Evolutionary conservation across 2,888 invertebrate genomes (phyloP), one percentile per base, ranked within the genome.

Genomic region (Machimus atricapillus): DNA sequence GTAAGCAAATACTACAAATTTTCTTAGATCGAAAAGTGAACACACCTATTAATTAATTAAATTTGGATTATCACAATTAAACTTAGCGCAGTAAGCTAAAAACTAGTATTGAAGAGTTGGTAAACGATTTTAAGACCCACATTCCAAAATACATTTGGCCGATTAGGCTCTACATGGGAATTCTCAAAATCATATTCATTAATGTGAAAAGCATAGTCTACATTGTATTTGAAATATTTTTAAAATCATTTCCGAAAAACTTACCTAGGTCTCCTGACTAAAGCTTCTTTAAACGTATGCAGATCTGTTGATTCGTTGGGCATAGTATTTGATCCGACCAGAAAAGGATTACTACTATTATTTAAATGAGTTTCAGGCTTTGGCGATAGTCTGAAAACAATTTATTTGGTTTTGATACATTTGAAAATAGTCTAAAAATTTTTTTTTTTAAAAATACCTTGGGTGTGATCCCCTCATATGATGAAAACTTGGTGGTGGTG

Each of bases 231-330:
- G 0, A 52, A 34, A 7, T 4, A 37, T 52, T 6, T 58, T 3
- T 23, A 27, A 66, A 12, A 4, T 8, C 0, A 12, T 66, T 66
- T 66, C 14, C 2, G 27, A 2, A 66, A 78, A 78, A 66, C 87
- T 87, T 89, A 92, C 92, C 92, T 91, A 89, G 93, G 92, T 90
- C 93, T 93, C 89, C 94, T 92, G 86, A 95, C 95, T 90, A 96
- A 94, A 88, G 96, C 96, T 93, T 96, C 96, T 91, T 95, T 94
- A 91, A 96, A 96, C 89, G 96, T 95, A 90, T 95, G 95, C 90
- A 96, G 93, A 91, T 96, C 95, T 87, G 90, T 90, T 37, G 89
- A 52, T 77, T 95, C 95, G 87, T 91, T 91, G 89, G 91, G 92
- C 89, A 89, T 89, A 27, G 87, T 87, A 79, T 88, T 88, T 78